These are phyloP conservation scores for Mythimna pallens DNA, from an alignment of 2,888 invertebrate genomes.

Conservation along the genomic window DNA sequence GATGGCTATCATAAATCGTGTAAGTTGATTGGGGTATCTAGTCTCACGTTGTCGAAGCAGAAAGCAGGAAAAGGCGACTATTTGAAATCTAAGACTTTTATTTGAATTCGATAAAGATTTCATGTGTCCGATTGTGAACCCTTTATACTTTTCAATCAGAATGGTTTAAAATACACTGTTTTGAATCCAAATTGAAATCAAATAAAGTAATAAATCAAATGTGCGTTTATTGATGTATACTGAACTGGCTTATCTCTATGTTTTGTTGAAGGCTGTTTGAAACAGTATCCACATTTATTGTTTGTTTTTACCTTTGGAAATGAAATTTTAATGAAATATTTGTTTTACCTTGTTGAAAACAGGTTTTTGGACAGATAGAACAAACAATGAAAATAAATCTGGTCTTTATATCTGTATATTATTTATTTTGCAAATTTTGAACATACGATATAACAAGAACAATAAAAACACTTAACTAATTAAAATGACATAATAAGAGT, in stretches of 20 bases:
- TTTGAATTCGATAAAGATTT: neutral
- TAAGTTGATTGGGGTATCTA: neutral
- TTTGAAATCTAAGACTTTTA: too few relatives aligned
- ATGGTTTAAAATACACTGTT: neutral
- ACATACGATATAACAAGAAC: too few relatives aligned
- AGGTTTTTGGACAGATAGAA: neutral
- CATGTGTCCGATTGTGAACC: neutral
- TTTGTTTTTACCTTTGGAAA: conserved; percentile 15
- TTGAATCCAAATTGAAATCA: conserved; percentile 20
- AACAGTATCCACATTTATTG: neutral
- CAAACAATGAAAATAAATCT: neutral
- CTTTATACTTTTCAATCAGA: neutral
- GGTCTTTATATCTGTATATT: neutral
- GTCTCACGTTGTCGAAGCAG: too few relatives aligned
- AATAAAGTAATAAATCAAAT: conserved; percentile 13
- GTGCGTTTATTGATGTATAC: conserved; percentile 1
- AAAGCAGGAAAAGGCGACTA: too few relatives aligned
- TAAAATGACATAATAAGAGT: too few relatives aligned
- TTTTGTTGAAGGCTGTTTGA: conserved; percentile 8
- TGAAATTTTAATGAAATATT: conserved; percentile 8
- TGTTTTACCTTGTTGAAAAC: neutral
- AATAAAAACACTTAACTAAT: too few relatives aligned
- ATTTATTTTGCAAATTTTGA: too few relatives aligned
- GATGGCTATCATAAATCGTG: neutral
- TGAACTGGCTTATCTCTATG: neutral